Percentiles rank a stretch among this genome's conserved stretches.
Evolutionary conservation across 2,113 vertebrate genomes (phyloP).

Genomic region (Hippocampus zosterae): DNA sequence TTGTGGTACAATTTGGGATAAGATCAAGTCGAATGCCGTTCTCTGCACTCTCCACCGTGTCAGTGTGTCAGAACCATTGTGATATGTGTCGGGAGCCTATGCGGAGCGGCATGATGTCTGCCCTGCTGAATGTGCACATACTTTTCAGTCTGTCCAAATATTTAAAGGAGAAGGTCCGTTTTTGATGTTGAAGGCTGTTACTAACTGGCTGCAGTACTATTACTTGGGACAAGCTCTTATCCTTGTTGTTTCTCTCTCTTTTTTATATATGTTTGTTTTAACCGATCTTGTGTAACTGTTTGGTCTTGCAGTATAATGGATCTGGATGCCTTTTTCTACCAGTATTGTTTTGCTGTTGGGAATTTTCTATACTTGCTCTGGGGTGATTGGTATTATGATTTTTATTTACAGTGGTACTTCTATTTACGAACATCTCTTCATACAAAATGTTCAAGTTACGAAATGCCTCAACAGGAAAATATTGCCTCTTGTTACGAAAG

Average conservation of each 20-base stretch:
- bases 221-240: background rate
- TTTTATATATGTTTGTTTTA: too few relatives aligned
- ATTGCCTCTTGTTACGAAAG: too few relatives aligned
- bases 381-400: too few relatives aligned
- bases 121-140: slow-evolving; percentile 13
- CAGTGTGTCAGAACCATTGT: slow-evolving; percentile 13
- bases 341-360: too few relatives aligned
- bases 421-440: too few relatives aligned
- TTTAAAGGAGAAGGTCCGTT: slow-evolving; percentile 19
- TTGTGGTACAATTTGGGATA: slow-evolving; percentile 3
- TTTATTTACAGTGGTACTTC: too few relatives aligned
- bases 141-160: slow-evolving; percentile 12
- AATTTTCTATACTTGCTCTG: too few relatives aligned
- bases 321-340: background rate
- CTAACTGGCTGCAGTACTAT: slow-evolving; percentile 3
- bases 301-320: background rate
- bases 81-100: slow-evolving; percentile 22
- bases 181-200: background rate
- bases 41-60: slow-evolving; percentile 29
- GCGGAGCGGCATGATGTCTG: slow-evolving; percentile 16
- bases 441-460: too few relatives aligned
- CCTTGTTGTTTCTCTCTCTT: background rate
- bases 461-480: too few relatives aligned
- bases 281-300: background rate
- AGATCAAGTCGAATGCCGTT: slow-evolving; percentile 28